Conservation (phyloP, 2,888 invertebrate species). For the Neocrepidodera transversa region DNA sequence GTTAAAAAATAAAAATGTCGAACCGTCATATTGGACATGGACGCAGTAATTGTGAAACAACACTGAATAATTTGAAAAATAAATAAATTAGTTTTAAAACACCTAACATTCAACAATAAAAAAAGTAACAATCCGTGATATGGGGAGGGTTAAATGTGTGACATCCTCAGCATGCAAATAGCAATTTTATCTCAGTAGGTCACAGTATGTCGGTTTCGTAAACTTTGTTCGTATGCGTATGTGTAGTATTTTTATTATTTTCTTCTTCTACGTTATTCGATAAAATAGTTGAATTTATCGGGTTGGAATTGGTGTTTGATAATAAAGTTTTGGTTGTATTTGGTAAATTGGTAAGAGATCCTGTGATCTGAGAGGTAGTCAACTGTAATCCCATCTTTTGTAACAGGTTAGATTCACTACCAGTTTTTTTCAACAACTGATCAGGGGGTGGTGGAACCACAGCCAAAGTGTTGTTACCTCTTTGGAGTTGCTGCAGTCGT, state of each 20-base stretch:
- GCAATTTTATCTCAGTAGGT: slow-evolving; percentile 59
- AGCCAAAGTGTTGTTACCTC: slow-evolving; percentile 72
- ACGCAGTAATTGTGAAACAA: slow-evolving; percentile 19
- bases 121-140: slow-evolving; percentile 52
- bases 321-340: slow-evolving; percentile 44
- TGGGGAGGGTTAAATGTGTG: slow-evolving; percentile 41
- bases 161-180: slow-evolving; percentile 48
- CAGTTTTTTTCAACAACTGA: slow-evolving; percentile 78
- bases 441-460: slow-evolving; percentile 70
- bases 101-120: slow-evolving; percentile 49
- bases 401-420: slow-evolving; percentile 85
- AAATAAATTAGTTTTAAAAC: slow-evolving; percentile 36
- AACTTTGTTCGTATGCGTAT: slow-evolving; percentile 74
- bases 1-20: too few relatives aligned
- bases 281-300: slow-evolving; percentile 47
- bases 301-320: slow-evolving; percentile 47
- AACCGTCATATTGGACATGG: background rate
- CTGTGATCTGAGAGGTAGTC: slow-evolving; percentile 64
- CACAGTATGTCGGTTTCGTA: slow-evolving; percentile 96
- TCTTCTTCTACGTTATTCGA: slow-evolving; percentile 53
- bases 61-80: slow-evolving; percentile 17
- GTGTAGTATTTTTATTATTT: slow-evolving; percentile 39
- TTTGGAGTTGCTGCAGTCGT: slow-evolving; percentile 84
- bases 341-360: slow-evolving; percentile 69
- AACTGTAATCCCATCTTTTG: slow-evolving; percentile 81